Evolutionary conservation across 2,888 invertebrate genomes (phyloP), one percentile per base, ranked within the genome.

Genomic region (Lithophane ornitopus): DNA sequence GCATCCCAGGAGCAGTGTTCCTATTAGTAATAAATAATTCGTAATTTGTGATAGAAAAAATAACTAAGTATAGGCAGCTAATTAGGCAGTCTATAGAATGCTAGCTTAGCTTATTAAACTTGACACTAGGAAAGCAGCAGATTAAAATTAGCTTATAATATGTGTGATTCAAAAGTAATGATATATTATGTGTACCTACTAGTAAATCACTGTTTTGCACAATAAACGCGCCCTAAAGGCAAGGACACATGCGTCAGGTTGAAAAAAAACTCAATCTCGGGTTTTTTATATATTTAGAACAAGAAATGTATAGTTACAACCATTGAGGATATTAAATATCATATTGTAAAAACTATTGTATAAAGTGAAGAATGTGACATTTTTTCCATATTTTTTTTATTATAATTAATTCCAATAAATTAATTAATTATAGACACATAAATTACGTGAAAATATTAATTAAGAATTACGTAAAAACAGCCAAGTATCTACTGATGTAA

Each of bases 271-370:
- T 83, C 74, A 74, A 80, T 92, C 19, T 91, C 91, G 94, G 93
- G 94, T 95, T 95, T 95, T 96, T 96, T 96, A 96, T 96, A 96
- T 96, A 97, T 97, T 96, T 96, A 96, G 96, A 97, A 97, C 97
- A 96, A 96, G 96, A 96, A 96, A 96, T 97, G 96, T 97, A 96
- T 96, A 96, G 95, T 96, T 96, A 97, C 97, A 97, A 97, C 97
- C 97, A 96, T 97, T 94, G 96, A 97, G 95, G 96, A 96, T 96
- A 96, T 96, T 96, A 96, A 95, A 97, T 97, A 97, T 97, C 96
- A 94, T 96, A 96, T 96, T 96, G 96, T 96, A 96, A 96, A 96
- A 96, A 95, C 96, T 97, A 96, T 97, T 96, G 96, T 96, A 96
- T 95, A 96, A 96, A 96, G 95, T 96, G 96, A 96, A 95, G 95